Base-by-base conservation (phyloP, 64 coral and sea anemone genomes). In the Montipora sp. region DNA sequence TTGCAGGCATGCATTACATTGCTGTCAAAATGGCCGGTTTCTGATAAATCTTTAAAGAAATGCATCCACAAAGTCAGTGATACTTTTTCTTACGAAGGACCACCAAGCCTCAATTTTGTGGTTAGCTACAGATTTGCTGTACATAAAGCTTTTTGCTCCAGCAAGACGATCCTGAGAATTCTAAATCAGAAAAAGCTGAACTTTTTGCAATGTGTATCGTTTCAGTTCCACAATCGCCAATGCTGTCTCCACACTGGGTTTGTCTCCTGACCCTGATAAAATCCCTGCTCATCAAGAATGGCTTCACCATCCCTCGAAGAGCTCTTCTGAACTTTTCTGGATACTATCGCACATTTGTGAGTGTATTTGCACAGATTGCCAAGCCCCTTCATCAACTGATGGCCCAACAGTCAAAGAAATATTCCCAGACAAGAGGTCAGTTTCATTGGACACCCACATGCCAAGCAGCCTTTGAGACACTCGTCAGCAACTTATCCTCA, bases 181-280 rank as follows among this genome's bases (percentile, higher is more conserved):
- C 51, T 14, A 12, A 58, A 69, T 75, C 70, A 87, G 44, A 75
- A 88, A 88, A 16, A 36, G 71, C 69, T 88, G 69, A 59, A 75
- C 86, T 46, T 69, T 48, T 48, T 27, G 86, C 48, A 73, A 73
- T 87, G 51, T 87, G 13, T 73, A 87, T 73, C 4, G 15, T 87
- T 87, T 87, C 84, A 87, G 66, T 88, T 49, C 86, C 51, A 75
- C 86, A 87, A 36, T 87, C 83, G 27, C 83, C 65, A 27, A 91
- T 81, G 89, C 91, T 7, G 94, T 95, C 10, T 87, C 75, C 6
- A 44, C 9, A 2, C 14, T 81, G 20, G 59, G 89, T 3, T 67
- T 95, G 23, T 75, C 78, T 7, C 73, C 76, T 16, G 94, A 91
- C 51, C 81, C 94, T 69, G 77, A 95, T 18, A 95, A 95, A 59